Evolutionary conservation across 2,888 invertebrate species (phyloP), one percentile per base, ranked within the genome.

Genomic region (Melinaea menophilus): DNA sequence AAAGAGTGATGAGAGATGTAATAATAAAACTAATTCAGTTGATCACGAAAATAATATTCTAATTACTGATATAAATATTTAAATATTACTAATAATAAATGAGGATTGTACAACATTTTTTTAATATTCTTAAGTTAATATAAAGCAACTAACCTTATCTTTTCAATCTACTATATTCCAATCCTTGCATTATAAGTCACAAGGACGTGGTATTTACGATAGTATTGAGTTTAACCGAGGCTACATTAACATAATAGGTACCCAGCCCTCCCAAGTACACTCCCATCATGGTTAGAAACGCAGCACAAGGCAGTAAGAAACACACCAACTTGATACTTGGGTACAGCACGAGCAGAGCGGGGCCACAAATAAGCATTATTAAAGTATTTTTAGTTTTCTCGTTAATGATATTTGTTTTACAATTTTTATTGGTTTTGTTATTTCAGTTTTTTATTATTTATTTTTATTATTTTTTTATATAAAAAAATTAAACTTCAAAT

Each of bases 311-410:
- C 55, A 85, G 56, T 33, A 84, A 59, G 56, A 85, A 75, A 70
- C 85, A 86, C 56, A 82, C 75, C 55, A 86, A 67, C 66, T 84
- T 85, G 22, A 79, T 69, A 71, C 80, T 76, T 0, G 85, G 84
- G 61, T 71, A 78, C 58, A 82, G 13, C 33, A 82, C 66, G 7
- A 82, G 63, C 45, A 81, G 57, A 2, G 79, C 75, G 48, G 78
- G 58, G 12, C 66, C 67, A 58, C 76, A 79, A 56, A 79, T 79
- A 41, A 83, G 71, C 79, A 73, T 76, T 48, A 12, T 22, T 22
- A 4, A 1, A 46, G 51, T 51, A 22, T 31, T 31, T 51, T 22
- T 9, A 31, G 22, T 31, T 51, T 31, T 31, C 9, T 5, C 5
- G 31, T 5, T 51, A 31, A 31, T 3, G 31, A 31, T 31, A 51